Base-by-base conservation (phyloP, 2,888 invertebrate species). In the Drosophila fulvimacula region DNA sequence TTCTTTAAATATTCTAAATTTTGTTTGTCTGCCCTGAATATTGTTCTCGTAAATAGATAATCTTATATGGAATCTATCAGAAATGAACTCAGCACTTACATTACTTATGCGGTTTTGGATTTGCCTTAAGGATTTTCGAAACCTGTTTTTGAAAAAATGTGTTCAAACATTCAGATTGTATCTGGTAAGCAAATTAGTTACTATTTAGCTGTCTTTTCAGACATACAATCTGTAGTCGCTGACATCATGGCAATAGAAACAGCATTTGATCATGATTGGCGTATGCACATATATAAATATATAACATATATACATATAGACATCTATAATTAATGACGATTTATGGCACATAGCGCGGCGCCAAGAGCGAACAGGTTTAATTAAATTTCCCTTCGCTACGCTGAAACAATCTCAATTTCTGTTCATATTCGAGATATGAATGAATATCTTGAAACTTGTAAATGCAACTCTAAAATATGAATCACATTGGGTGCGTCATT, bases 201-300 rank as follows among this genome's bases (percentile, higher is more conserved):
- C 15, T 19, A 21, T 42, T 13, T 44, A 44, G 21, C 15, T 44
- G 15, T 2, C 1, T 5, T 41, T 13, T 21, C 24, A 24, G 2
- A 3, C 15, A 15, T 11, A 27, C 27, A 27, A 46, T 46, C 46
- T 27, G 1, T 5, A 7, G 46, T 7, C 1, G 11, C 82, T 82
- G 88, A 88, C 85, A 85, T 82, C 80, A 82, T 84, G 67, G 49
- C 69, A 51, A 62, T 76, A 56, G 64, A 70, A 65, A 56, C 70
- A 63, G 15, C 71, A 72, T 79, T 69, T 61, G 76, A 82, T 83
- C 78, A 72, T 69, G 70, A 64, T 55, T 53, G 39, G 27, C 46
- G 1, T 46, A 27, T 46, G 10, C n/a, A 46, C 15, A 44, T n/a
- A n/a, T n/a, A 44, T 15, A 21, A 0, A 42, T 42, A 15, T 15